Percentiles rank a stretch among this genome's conserved stretches.
phyloP scores from a whole-genome alignment of 2,888 invertebrate genomes.

The Stenichneumon culpator region DNA sequence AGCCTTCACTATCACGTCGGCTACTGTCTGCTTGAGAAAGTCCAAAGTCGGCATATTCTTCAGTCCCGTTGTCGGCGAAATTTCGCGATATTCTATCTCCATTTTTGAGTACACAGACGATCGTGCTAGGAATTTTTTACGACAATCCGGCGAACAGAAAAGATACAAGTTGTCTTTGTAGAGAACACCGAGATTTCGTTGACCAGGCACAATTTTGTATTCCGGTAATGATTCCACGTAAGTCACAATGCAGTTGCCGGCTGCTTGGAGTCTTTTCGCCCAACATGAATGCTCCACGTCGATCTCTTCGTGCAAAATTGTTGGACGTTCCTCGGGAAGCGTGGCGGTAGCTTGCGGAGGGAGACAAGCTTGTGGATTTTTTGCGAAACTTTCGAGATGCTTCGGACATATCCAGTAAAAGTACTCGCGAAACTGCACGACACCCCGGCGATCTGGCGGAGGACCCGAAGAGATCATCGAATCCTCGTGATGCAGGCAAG shows the following conservation, averaged over 20 bases:
- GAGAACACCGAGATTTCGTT: conserved; percentile 84
- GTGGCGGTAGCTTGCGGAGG: conserved; percentile 78
- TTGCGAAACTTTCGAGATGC: conserved; percentile 86
- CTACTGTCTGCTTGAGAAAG: conserved; percentile 88
- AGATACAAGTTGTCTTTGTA: conserved; percentile 87
- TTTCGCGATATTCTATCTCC: conserved; percentile 82
- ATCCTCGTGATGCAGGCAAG: conserved; percentile 86
- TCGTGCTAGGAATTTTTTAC: conserved; percentile 86
- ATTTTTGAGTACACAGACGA: conserved; percentile 86
- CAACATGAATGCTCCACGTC: conserved; percentile 84
- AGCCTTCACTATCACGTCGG: conserved; percentile 86
- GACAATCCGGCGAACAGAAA: conserved; percentile 86
- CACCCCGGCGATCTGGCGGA: conserved; percentile 86
- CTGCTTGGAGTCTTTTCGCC: conserved; percentile 85
- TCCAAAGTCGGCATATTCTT: conserved; percentile 87
- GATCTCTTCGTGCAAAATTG: conserved; percentile 75
- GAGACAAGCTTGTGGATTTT: conserved; percentile 85
- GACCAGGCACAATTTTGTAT: conserved; percentile 85
- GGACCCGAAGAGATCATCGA: conserved; percentile 83
- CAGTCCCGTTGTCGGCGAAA: conserved; percentile 85
- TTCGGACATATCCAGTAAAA: conserved; percentile 88
- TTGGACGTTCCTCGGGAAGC: conserved; percentile 86
- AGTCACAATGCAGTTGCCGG: conserved; percentile 88
- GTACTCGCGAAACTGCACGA: conserved; percentile 86
- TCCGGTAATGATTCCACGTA: conserved; percentile 87